Percentiles rank a stretch among this genome's conserved stretches.
Conservation (phyloP, 2,888 invertebrate genomes). For the Callyntrura guangdongensis region DNA sequence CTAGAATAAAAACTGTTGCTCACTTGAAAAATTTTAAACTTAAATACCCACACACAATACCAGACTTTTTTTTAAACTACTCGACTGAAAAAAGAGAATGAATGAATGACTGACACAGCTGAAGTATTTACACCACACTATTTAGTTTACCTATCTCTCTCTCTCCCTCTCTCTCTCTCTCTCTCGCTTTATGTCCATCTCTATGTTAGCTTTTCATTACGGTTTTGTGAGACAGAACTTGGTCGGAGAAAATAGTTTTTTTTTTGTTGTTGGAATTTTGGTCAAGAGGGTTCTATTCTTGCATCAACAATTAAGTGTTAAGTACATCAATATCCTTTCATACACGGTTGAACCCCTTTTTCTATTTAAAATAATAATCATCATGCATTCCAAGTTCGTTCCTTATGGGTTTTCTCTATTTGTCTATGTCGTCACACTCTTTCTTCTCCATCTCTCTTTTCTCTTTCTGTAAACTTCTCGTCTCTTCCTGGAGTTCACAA, state of each 20-base stretch:
- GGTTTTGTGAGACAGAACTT: slow-evolving; percentile 39
- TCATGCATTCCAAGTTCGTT: slow-evolving; percentile 59
- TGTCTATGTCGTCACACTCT: slow-evolving; percentile 11
- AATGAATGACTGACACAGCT: slow-evolving; percentile 71
- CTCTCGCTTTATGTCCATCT: slow-evolving; percentile 2
- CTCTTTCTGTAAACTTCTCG: background rate
- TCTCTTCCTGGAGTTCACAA: slow-evolving; percentile 61
- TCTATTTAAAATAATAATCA: slow-evolving; percentile 47
- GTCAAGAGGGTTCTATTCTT: slow-evolving; percentile 75
- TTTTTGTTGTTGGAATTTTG: slow-evolving; percentile 61
- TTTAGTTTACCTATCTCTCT: background rate
- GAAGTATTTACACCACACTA: slow-evolving; percentile 54
- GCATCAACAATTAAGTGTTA: slow-evolving; percentile 74
- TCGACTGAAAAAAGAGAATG: slow-evolving; percentile 29
- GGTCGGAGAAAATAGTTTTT: slow-evolving; percentile 24
- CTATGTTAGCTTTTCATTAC: slow-evolving; percentile 36
- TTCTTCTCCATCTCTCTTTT: background rate
- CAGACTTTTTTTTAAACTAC: background rate
- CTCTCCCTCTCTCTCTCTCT: slow-evolving; percentile 11
- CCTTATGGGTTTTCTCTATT: slow-evolving; percentile 31
- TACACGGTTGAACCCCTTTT: slow-evolving; percentile 65
- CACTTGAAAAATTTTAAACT: slow-evolving; percentile 61
- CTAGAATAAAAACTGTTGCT: slow-evolving; percentile 67
- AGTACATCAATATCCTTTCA: slow-evolving; percentile 76
- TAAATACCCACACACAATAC: slow-evolving; percentile 22